These are phyloP conservation scores for Triplophysa yarkandensis DNA, from an alignment of 2,797 vertebrate genomes.

Conservation along the genomic window DNA sequence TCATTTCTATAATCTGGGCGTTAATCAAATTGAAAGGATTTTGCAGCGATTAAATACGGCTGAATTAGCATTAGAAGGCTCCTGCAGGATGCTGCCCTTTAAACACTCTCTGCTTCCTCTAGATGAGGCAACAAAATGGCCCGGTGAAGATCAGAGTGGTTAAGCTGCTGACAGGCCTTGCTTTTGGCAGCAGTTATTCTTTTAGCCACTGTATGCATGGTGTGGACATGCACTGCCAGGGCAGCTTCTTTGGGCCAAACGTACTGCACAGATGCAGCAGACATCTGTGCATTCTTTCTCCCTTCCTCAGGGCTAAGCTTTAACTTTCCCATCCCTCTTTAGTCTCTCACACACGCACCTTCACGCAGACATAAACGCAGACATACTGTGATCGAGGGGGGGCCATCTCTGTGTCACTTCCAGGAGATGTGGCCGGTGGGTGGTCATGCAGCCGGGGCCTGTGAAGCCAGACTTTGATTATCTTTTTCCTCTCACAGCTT, in stretches of 20 bases:
- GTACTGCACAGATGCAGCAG: conserved; percentile 62
- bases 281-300: conserved; percentile 62
- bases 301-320: conserved; percentile 56
- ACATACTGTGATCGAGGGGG: conserved; percentile 15
- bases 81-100: conserved; percentile 45
- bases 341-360: conserved; percentile 29
- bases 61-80: conserved; percentile 24
- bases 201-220: conserved; percentile 61
- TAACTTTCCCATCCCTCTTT: conserved; percentile 43
- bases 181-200: conserved; percentile 59
- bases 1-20: background rate
- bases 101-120: conserved; percentile 56
- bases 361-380: conserved; percentile 18
- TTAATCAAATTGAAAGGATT: conserved; percentile 26
- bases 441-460: conserved; percentile 62
- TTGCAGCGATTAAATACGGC: conserved; percentile 4
- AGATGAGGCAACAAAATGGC: conserved; percentile 51
- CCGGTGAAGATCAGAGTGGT: conserved; percentile 78
- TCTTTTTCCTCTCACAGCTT: conserved; percentile 60
- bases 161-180: conserved; percentile 68
- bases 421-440: conserved; percentile 59
- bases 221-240: conserved; percentile 48
- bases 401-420: conserved; percentile 46
- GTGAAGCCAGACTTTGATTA: conserved; percentile 68
- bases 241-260: conserved; percentile 55